Conservation (phyloP, 92 coral and sea anemone species). For the Virgularia gustaviana region DNA sequence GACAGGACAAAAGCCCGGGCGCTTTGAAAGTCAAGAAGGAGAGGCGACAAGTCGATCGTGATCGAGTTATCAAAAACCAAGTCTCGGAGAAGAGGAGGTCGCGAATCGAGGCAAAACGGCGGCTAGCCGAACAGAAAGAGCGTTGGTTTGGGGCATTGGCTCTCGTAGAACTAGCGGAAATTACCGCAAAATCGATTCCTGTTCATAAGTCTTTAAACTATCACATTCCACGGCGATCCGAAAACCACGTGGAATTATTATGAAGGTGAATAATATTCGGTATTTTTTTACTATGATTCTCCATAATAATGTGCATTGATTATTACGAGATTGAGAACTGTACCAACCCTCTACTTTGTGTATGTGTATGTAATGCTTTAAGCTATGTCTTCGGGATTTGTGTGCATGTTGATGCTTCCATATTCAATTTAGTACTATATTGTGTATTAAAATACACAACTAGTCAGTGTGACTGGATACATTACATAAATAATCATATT, state of each 20-base stretch:
- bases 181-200: conserved; percentile 24
- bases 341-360: neutral
- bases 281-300: too few species aligned
- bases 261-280: neutral
- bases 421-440: too few species aligned
- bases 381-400: too few species aligned
- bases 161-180: conserved; percentile 87
- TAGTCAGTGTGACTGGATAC: too few species aligned
- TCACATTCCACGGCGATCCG: conserved; percentile 16
- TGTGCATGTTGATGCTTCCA: too few species aligned
- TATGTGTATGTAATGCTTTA: too few species aligned
- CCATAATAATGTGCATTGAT: too few species aligned
- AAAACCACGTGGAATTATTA: conserved; percentile 40
- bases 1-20: conserved; percentile 44
- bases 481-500: too few species aligned
- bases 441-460: too few species aligned
- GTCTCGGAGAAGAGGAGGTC: conserved; percentile 80
- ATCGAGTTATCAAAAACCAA: conserved; percentile 41
- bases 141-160: conserved; percentile 99
- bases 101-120: conserved; percentile 70
- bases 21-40: conserved; percentile 50
- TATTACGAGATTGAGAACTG: neutral
- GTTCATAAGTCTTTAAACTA: conserved; percentile 39
- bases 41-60: conserved; percentile 71
- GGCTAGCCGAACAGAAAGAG: conserved; percentile 90